Evolutionary conservation across 2,113 vertebrate genomes (phyloP), one percentile per base, ranked within the genome.

Genomic region (Telmatochromis bifrenatus): DNA sequence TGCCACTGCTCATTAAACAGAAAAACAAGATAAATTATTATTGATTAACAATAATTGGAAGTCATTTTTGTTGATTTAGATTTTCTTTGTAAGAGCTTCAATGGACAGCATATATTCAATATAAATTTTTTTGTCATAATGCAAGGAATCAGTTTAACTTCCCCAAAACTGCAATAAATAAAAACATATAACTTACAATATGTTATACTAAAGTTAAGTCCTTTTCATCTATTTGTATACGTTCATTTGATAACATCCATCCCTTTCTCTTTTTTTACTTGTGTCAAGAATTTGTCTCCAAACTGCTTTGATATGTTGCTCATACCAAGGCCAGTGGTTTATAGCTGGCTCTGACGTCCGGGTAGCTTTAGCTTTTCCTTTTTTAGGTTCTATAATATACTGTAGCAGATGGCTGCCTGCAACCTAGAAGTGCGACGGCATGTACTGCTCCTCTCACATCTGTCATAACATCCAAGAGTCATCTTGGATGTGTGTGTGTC

Each of bases 371-470:
- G 60, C 31, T 37, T 65, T 37, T 65, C 60, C 10, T 37, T 65
- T 65, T 37, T 37, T 37, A 65, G 33, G 17, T 65, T 65, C 31
- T 65, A n/a, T 65, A 37, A 65, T 65, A 65, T 42, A 10, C 7
- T 65, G 60, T 37, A 35, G 85, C 91, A 94, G 92, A 93, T 91
- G 89, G 88, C 90, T 86, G 92, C 55, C 55, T 58, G 86, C 87
- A 28, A 90, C 87, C 49, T 45, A 10, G 68, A 8, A 3, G 80
- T 70, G 84, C 42, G 81, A 89, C 37, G 8, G 65, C 86, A 86
- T 93, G 68, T 11, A 17, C 58, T 12, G 65, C 84, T 82, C 60
- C 49, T 39, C 75, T 80, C 83, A 86, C 91, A 93, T 91, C 91
- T 93, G 90, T 87, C 79, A 23, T 23, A 51, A 49, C 77, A 28